Base-by-base conservation (phyloP, 1,140 invertebrate genomes). In the Ceratitis capitata region DNA sequence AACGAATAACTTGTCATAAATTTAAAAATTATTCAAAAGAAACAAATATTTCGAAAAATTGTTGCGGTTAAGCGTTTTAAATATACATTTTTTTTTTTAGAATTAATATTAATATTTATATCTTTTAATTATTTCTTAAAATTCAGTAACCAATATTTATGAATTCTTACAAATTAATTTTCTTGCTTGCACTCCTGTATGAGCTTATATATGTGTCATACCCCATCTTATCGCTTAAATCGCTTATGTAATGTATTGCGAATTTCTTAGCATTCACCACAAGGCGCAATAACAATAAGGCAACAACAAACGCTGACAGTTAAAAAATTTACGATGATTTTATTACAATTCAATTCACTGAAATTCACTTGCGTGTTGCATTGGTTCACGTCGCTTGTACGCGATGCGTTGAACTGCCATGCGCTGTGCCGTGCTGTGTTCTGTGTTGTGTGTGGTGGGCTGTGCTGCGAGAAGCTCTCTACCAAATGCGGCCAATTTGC, bases 301-400 rank as follows among this genome's bases (percentile, higher is more conserved):
- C n/a, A n/a, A n/a, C n/a, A n/a, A n/a, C n/a, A n/a, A n/a, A 1
- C 26, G 58, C 23, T 69, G 61, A 69, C 61, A 69, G 61, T 69
- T 69, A 69, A 69, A 69, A 47, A 69, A 69, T 69, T 69, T 69
- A 69, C 61, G 61, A 69, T 16, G 32, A 69, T 69, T 69, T 69
- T 69, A 69, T 69, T 35, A 69, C 61, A 69, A 69, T 69, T 35
- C 32, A 45, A 78, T 78, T 78, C 69, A 78, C 35, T 29, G 56
- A 7, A 78, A 26, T 78, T 10, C 19, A 19, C 42, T 35, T 45
- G 69, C 39, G n/a, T n/a, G n/a, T n/a, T n/a, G n/a, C n/a, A n/a
- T n/a, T n/a, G n/a, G n/a, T n/a, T n/a, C n/a, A n/a, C n/a, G n/a
- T n/a, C n/a, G n/a, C n/a, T n/a, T n/a, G n/a, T n/a, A n/a, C n/a